Base-by-base conservation (phyloP, 2,888 invertebrate species). In the Apeira syringaria region DNA sequence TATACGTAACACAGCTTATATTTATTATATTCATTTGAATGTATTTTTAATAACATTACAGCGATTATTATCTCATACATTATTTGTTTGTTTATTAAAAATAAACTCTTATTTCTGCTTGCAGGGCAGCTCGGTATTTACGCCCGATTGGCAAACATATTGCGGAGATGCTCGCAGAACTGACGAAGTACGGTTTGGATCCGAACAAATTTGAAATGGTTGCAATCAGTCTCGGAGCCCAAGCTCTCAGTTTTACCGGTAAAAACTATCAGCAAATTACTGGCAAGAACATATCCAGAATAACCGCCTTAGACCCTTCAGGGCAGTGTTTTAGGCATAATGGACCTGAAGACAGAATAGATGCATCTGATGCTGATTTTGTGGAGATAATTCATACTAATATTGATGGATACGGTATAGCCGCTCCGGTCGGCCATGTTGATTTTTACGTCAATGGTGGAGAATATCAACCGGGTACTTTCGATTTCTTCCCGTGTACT, bases 381-480 rank as follows among this genome's bases (percentile, higher is more conserved):
- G 61, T 66, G 3, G 53, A 59, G 3, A 44, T 55, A 1, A 33
- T 66, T 5, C 48, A 54, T 13, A 63, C 66, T 0, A 66, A 66
- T 24, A 58, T 46, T 2, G 61, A 63, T 3, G 59, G 53, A 0
- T 56, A 44, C n/a, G 66, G 66, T 0, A 54, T 53, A 18, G 58
- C 59, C 3, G 8, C 29, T 50, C 60, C 0, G 48, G 60, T 0
- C 50, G 20, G 20, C 7, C 20, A 20, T 20, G 20, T 20, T 1
- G 20, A 20, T 20, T 20, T 7, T 7, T 20, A 20, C 7, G 7
- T 20, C 20, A 20, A 20, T 7, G 20, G 20, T 1, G 20, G 20
- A 20, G 20, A 20, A 7, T 20, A 7, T 7, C 20, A 20, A 20
- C 20, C 20, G 1, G 20, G 20, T 1, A 7, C 5, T 20, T 20